These are phyloP conservation scores for Selene dorsalis DNA, from an alignment of 2,797 vertebrate genomes.

Conservation along the genomic window DNA sequence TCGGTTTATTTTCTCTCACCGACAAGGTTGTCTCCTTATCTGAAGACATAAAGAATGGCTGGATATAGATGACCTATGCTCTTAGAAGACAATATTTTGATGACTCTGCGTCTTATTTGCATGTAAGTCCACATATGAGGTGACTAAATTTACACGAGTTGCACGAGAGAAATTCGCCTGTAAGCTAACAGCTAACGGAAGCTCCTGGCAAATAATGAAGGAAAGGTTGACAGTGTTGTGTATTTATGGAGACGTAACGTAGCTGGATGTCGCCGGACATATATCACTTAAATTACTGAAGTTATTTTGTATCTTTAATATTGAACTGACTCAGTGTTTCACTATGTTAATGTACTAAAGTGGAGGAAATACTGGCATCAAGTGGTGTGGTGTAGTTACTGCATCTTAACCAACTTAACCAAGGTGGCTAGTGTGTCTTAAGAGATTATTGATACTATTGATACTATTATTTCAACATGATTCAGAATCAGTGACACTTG, in stretches of 20 bases:
- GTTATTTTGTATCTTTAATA: not conserved
- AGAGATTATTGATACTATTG: slow-evolving; percentile 68
- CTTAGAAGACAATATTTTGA: not conserved
- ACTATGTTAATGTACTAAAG: not conserved
- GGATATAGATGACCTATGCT: not conserved
- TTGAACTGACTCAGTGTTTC: not conserved
- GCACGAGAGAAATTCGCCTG: not conserved
- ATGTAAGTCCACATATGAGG: slow-evolving; percentile 53
- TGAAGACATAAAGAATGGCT: not conserved
- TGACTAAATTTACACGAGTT: too few species aligned
- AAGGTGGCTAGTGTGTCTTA: slow-evolving; percentile 43
- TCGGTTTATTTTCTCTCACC: slow-evolving; percentile 57
- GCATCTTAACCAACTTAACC: slow-evolving; percentile 4
- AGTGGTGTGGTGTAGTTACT: slow-evolving; percentile 51
- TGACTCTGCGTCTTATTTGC: not conserved
- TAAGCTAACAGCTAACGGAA: not conserved
- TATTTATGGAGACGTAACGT: not conserved
- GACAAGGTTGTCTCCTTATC: not conserved
- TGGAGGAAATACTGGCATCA: slow-evolving; percentile 65
- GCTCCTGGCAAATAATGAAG: not conserved
- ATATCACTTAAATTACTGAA: not conserved
- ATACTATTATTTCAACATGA: slow-evolving; percentile 71
- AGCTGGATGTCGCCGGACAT: not conserved
- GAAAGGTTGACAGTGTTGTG: not conserved
- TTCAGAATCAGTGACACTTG: slow-evolving; percentile 73